A percentile compares a stretch with the other conserved stretches of the same genome.
phyloP scores from a whole-genome alignment of 2,797 vertebrate species.

The Brotogeris chrysoptera region DNA sequence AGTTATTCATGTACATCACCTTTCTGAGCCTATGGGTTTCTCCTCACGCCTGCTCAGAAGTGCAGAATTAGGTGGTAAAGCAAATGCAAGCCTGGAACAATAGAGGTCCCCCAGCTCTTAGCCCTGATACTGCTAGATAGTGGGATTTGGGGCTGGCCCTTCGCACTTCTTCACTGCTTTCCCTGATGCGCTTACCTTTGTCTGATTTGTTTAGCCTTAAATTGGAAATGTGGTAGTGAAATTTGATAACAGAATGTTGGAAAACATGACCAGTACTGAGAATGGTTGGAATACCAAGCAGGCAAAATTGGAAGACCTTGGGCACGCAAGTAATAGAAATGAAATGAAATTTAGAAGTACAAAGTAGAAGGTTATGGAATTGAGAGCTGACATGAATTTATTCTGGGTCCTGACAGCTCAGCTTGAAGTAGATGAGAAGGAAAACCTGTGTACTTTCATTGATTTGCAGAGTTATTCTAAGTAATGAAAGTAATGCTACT shows the following conservation, averaged over 20 bases:
- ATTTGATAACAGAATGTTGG: background rate
- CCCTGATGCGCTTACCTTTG: background rate
- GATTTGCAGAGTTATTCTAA: constrained; percentile 45
- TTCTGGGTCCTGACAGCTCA: constrained; percentile 30
- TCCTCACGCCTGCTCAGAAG: background rate
- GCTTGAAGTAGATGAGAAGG: constrained; percentile 29
- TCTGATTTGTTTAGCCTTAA: background rate
- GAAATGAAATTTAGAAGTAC: constrained; percentile 59
- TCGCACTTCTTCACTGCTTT: background rate
- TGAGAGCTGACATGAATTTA: constrained; percentile 41
- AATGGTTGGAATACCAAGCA: constrained; percentile 32
- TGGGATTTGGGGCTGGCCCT: background rate
- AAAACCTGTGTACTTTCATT: constrained; percentile 31
- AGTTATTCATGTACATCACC: background rate
- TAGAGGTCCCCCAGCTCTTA: background rate
- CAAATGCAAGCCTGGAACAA: background rate
- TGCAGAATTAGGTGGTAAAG: background rate
- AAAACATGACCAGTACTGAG: background rate
- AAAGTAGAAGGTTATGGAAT: constrained; percentile 45
- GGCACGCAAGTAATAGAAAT: constrained; percentile 51
- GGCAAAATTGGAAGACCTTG: constrained; percentile 28
- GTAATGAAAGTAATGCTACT: constrained; percentile 1
- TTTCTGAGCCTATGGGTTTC: background rate
- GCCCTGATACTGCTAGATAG: background rate
- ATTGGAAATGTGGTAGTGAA: background rate